Evolutionary conservation across 2,888 invertebrate genomes (phyloP).

Genomic region (Chirona hameri): DNA sequence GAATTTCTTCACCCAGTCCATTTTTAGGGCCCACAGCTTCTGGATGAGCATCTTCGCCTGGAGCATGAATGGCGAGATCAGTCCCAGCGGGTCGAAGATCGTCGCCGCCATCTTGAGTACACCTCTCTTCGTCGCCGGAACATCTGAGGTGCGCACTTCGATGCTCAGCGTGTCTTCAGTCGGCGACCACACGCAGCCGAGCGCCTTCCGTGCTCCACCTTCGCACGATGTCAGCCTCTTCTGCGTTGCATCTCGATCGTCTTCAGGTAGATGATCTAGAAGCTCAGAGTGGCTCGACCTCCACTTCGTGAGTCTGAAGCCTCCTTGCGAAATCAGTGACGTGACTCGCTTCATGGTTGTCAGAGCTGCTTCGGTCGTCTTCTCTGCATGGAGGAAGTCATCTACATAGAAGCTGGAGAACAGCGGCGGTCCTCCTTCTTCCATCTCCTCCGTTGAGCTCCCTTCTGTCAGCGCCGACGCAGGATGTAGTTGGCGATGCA

Average conservation of each 20-base stretch:
- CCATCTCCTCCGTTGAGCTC: not conserved
- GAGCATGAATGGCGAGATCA: slow-evolving; percentile 40
- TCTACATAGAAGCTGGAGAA: no score
- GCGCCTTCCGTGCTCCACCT: not conserved
- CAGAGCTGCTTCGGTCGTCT: no score
- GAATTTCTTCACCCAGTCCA: slow-evolving; percentile 42
- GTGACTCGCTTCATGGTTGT: no score
- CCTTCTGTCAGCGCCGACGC: not conserved
- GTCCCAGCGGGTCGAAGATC: slow-evolving; percentile 42
- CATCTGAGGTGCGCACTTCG: not conserved
- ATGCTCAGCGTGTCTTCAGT: not conserved
- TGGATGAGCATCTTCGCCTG: slow-evolving; percentile 41
- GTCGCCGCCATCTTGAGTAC: slow-evolving; percentile 41
- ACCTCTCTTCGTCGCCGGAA: slow-evolving; percentile 39
- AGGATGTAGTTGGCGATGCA: not conserved
- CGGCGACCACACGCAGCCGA: not conserved
- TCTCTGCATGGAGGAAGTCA: no score
- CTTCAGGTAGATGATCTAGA: no score
- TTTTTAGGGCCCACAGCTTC: slow-evolving; percentile 37
- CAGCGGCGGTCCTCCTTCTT: no score
- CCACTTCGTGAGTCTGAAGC: no score
- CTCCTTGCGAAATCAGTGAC: no score
- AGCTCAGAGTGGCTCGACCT: no score
- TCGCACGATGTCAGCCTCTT: not conserved
- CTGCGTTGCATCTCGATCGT: not conserved